phyloP scores from a whole-genome alignment of 2,888 invertebrate genomes.

The Oxycera nigricornis region DNA sequence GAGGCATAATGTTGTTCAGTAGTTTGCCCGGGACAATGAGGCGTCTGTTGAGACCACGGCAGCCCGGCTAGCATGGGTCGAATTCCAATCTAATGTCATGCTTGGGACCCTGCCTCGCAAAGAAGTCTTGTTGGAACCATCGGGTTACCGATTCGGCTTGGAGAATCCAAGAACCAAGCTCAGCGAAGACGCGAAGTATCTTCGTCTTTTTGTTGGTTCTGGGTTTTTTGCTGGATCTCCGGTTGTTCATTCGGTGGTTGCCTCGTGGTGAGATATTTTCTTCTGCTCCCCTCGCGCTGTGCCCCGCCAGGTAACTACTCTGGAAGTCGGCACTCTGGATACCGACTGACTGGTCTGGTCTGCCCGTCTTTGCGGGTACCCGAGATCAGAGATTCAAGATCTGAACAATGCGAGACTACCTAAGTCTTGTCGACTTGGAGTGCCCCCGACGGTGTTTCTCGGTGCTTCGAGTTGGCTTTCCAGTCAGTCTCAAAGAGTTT shows the following conservation, averaged over 20 bases:
- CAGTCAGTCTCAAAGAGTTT: constrained; percentile 56
- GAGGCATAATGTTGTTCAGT: constrained; percentile 9
- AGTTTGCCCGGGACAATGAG: constrained; percentile 1
- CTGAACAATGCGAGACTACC: constrained; percentile 45
- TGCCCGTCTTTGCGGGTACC: constrained; percentile 30
- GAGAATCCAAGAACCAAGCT: constrained; percentile 7
- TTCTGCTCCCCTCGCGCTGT: constrained; percentile 14
- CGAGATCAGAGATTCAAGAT: constrained; percentile 42
- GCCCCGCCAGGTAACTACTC: constrained; percentile 32
- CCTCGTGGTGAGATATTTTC: constrained; percentile 26
- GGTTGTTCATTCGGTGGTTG: constrained; percentile 30
- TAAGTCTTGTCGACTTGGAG: constrained; percentile 39
- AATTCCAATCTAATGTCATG: constrained; percentile 23
- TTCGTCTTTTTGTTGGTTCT: background rate
- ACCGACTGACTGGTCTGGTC: background rate
- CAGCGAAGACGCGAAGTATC: background rate
- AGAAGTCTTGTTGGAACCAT: background rate
- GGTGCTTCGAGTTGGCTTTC: constrained; percentile 22
- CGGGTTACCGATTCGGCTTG: background rate
- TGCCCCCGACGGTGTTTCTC: constrained; percentile 57
- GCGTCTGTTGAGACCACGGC: background rate
- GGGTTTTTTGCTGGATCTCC: background rate
- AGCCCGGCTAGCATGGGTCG: background rate
- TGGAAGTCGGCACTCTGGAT: constrained; percentile 30
- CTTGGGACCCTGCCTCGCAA: background rate